Base-by-base conservation (phyloP, 1,140 invertebrate genomes). In the Odontomachus brunneus region DNA sequence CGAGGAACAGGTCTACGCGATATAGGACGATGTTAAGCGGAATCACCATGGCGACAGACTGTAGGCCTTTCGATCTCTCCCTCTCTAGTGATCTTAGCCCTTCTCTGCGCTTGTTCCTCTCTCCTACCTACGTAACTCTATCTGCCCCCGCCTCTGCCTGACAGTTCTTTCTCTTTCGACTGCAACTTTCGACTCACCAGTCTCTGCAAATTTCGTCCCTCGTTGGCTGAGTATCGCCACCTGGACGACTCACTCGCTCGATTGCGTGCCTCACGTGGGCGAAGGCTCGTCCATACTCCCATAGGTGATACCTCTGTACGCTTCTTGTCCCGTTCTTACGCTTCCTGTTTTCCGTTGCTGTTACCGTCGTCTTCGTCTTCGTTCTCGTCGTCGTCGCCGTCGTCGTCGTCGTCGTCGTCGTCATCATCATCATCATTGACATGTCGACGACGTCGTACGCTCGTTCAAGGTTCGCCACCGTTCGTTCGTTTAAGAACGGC, bases 11-110 rank as follows among this genome's bases (percentile, higher is more conserved):
- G 24, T 57, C 48, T 53, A 48, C 22, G 33, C 59, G 67, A 86
- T 89, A 85, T 89, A 90, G 76, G 83, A 63, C 76, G 88, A 87
- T 83, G 74, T 78, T 90, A 69, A 75, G 87, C 88, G 89, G 89
- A 83, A 90, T 93, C 89, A 88, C 91, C 91, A 93, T 93, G 89
- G 89, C 88, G 93, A 93, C 93, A 86, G 89, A 92, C 90, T 89
- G 67, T 82, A 76, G 87, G 82, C 83, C 88, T 90, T 89, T 89
- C 89, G 66, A 78, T 66, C 63, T 84, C 73, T 83, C 71, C 75
- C 53, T 76, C 59, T 87, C 71, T 65, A 12, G 3, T 65, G 33
- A 62, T n/a, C 48, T 71, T 59, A 71, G 80, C 73, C 72, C 69
- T 88, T 55, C 66, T 72, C 62, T 38, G 19, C 24, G 48, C 38